These are phyloP conservation scores for Gallinago nigripennis DNA, from an alignment of 2,797 vertebrate species.

Conservation along the genomic window DNA sequence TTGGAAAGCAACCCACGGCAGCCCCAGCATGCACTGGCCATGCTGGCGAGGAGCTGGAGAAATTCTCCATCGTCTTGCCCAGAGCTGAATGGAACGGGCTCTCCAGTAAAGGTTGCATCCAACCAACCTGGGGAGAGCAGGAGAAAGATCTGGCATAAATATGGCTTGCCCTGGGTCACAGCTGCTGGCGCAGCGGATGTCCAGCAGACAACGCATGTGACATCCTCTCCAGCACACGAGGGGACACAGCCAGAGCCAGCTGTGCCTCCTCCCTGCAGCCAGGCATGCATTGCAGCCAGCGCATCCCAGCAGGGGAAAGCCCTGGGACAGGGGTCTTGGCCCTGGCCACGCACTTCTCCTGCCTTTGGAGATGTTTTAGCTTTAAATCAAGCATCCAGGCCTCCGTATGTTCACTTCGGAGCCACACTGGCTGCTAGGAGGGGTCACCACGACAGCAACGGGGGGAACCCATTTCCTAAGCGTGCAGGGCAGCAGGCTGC, in stretches of 20 bases:
- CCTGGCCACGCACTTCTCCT: rapidly evolving
- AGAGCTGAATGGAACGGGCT: neutral
- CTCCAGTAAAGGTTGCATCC: neutral
- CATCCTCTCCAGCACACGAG: neutral
- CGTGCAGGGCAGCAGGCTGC: rapidly evolving
- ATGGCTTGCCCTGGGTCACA: rapidly evolving
- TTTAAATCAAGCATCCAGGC: neutral
- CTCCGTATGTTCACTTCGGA: rapidly evolving
- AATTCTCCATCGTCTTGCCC: neutral
- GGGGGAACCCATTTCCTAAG: neutral
- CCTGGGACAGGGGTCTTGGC: neutral
- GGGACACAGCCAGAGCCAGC: neutral
- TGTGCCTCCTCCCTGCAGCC: neutral
- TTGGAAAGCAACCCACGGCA: neutral
- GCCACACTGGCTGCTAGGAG: neutral
- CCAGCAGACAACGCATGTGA: neutral
- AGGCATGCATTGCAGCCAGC: neutral
- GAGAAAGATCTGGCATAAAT: neutral
- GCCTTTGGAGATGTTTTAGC: neutral
- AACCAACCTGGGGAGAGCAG: neutral
- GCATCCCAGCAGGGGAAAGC: neutral
- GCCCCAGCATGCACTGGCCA: neutral
- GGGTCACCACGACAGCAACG: rapidly evolving
- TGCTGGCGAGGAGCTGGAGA: neutral
- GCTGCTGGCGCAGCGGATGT: neutral